These are phyloP conservation scores for Megalonaias nervosa DNA, from an alignment of 1,140 invertebrate species.

Conservation along the genomic window DNA sequence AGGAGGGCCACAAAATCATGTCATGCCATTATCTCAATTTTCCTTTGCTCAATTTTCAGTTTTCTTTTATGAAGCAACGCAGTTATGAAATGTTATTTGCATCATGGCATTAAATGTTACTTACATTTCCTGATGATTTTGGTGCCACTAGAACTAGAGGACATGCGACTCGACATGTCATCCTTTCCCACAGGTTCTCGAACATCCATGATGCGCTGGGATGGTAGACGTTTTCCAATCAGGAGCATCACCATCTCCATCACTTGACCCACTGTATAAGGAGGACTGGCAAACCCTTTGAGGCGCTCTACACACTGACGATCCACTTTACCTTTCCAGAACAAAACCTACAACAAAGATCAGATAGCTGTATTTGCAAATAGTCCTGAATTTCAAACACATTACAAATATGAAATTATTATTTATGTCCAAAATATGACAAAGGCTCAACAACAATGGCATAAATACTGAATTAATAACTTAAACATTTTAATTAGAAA, in stretches of 20 bases:
- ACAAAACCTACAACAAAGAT: slow-evolving; percentile 54
- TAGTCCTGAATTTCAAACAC: no score
- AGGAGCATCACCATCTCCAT: slow-evolving; percentile 72
- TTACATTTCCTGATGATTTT: slow-evolving; percentile 66
- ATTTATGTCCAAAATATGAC: no score
- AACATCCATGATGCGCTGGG: slow-evolving; percentile 57
- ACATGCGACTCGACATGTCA: slow-evolving; percentile 66
- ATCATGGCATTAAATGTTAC: slow-evolving; percentile 8
- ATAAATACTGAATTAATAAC: no score
- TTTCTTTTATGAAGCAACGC: background rate
- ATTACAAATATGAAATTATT: no score
- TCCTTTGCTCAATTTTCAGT: no score
- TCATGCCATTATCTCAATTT: no score
- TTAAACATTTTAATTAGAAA: no score
- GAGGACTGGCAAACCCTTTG: slow-evolving; percentile 66
- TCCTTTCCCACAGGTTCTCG: slow-evolving; percentile 45
- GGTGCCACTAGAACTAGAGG: slow-evolving; percentile 64
- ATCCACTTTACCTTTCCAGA: slow-evolving; percentile 69
- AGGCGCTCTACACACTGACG: slow-evolving; percentile 67
- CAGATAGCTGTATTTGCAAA: background rate
- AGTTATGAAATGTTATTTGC: background rate
- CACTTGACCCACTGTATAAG: slow-evolving; percentile 67
- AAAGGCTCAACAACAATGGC: no score
- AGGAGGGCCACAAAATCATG: no score
- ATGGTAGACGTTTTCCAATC: slow-evolving; percentile 67